These are phyloP conservation scores for Corapipo altera DNA, from an alignment of 2,113 vertebrate genomes.

Conservation along the genomic window DNA sequence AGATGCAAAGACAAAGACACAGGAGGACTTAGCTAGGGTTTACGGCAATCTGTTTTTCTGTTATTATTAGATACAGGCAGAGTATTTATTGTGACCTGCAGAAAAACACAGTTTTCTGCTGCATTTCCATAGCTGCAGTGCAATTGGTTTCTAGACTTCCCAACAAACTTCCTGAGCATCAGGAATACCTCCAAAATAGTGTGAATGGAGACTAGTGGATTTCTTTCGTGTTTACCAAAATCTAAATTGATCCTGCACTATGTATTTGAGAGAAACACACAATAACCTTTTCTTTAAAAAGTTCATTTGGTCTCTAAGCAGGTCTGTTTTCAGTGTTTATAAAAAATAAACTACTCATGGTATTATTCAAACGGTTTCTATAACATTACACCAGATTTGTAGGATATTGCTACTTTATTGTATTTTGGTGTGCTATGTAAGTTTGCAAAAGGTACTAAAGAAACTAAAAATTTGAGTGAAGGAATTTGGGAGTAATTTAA, in stretches of 20 bases:
- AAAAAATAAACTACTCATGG: background rate
- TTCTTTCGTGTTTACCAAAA: background rate
- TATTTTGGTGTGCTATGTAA: background rate
- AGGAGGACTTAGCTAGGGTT: rapidly evolving
- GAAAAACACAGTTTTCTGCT: background rate
- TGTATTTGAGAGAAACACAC: background rate
- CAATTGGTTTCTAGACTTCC: background rate
- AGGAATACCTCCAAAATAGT: background rate
- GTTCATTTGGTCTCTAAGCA: background rate
- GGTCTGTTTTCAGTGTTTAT: background rate
- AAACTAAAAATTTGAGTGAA: background rate
- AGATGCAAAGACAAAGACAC: rapidly evolving
- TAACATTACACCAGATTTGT: background rate
- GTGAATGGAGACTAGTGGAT: background rate
- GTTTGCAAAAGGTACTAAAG: background rate
- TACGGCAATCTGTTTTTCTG: background rate
- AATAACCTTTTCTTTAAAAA: rapidly evolving
- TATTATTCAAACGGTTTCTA: background rate
- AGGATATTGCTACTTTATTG: background rate
- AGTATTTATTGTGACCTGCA: no score
- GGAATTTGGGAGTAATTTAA: background rate
- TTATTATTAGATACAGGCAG: rapidly evolving
- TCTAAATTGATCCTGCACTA: background rate
- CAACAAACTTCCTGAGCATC: background rate
- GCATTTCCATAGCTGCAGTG: rapidly evolving